Evolutionary conservation across 2,888 invertebrate species (phyloP), one percentile per base, ranked within the genome.

Genomic region (Lampropteryx suffumata): DNA sequence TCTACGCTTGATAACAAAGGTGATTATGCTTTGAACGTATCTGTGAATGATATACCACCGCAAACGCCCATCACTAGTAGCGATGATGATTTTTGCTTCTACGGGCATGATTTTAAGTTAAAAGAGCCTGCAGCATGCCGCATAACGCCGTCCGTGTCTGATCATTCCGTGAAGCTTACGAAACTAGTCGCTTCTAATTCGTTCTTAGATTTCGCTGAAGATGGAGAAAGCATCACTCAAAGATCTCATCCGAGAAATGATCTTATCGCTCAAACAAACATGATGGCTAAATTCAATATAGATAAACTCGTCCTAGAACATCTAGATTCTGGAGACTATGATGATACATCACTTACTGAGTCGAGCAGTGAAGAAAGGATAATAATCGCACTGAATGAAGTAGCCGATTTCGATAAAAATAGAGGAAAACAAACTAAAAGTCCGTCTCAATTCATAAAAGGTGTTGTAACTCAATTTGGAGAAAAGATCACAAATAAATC

Each of bases 201-300:
- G 55, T 87, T 82, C 69, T 67, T 84, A 67, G 81, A 82, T 57
- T 87, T 69, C 45, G 81, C 73, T 29, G 86, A 88, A 59, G 85
- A 88, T 41, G 84, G 65, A 36, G 82, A 84, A 17, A 85, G 83
- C 62, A 82, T 84, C 13, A 81, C 80, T 21, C 73, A 84, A 51
- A 74, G 86, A 57, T 73, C 74, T n/a, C 68, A 81, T 57, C 72
- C 77, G 12, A 73, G 78, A 3, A 86, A 79, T 62, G 79, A 77
- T 61, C 68, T 90, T 43, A 78, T 76, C 34, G 76, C 81, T 45
- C 90, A 90, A 64, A 83, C 85, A 0, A 79, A 77, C 1, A 87
- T 87, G 85, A 91, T 90, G 90, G 80, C 90, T 0, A 84, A 80
- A 45, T 90, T 90, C 55, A 87, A 87, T 56, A 72, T 87, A 14